Evolutionary conservation across 1,140 invertebrate species (phyloP).

Genomic region (Centruroides sculpturatus): DNA sequence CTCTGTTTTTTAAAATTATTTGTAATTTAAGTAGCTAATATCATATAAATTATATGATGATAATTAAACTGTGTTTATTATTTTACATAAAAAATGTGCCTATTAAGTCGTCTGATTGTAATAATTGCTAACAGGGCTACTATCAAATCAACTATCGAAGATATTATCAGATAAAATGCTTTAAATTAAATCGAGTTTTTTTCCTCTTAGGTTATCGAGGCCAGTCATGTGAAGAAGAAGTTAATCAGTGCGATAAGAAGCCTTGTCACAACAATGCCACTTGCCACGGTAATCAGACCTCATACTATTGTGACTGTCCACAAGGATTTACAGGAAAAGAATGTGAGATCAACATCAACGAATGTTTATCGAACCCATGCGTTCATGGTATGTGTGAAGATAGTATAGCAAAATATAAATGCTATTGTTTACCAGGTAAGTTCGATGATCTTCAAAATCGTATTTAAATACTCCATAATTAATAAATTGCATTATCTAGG

Average conservation of each 20-base stretch:
- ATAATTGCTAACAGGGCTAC: too few relatives aligned
- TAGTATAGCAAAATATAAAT: conserved; percentile 1
- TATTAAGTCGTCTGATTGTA: too few relatives aligned
- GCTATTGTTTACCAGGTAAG: conserved; percentile 15
- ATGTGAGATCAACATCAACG: conserved; percentile 29
- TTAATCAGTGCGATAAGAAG: conserved; percentile 21
- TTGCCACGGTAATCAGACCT: conserved; percentile 25
- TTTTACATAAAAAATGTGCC: too few relatives aligned
- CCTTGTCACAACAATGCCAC: conserved; percentile 32
- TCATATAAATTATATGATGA: too few relatives aligned
- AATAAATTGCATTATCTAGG: conserved; percentile 23
- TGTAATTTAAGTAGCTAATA: too few relatives aligned
- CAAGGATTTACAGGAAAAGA: conserved; percentile 27
- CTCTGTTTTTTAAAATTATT: too few relatives aligned
- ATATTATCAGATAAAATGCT: too few relatives aligned
- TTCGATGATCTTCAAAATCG: not conserved
- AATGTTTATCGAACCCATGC: conserved; percentile 31
- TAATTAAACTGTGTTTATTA: too few relatives aligned
- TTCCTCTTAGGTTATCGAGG: conserved; percentile 21
- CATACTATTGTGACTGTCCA: conserved; percentile 28
- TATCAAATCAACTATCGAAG: too few relatives aligned
- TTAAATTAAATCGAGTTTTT: too few relatives aligned
- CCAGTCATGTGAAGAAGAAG: conserved; percentile 21
- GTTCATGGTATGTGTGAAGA: conserved; percentile 33
- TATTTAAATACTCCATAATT: conserved; percentile 30